A percentile compares a stretch with the other conserved stretches of the same genome.
Conservation (phyloP, 2,888 invertebrate species). For the Lasioglossum vierecki region DNA sequence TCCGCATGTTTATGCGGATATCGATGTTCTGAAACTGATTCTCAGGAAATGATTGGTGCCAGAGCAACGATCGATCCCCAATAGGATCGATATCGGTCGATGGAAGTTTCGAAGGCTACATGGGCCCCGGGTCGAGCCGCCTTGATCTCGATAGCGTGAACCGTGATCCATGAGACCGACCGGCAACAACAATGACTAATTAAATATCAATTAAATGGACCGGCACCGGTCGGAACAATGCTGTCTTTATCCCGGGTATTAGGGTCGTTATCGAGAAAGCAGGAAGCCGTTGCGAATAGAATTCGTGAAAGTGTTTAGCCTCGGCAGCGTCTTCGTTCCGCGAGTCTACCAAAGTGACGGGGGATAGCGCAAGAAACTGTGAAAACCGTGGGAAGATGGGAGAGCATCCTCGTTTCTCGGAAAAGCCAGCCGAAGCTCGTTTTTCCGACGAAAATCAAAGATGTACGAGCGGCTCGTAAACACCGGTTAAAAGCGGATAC, state of each 20-base stretch:
- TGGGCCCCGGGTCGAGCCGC: slow-evolving; percentile 35
- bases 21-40: neutral
- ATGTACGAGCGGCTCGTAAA: neutral
- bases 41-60: neutral
- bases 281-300: slow-evolving; percentile 50
- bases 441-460: slow-evolving; percentile 20
- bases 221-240: slow-evolving; percentile 58
- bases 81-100: slow-evolving; percentile 52
- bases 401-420: slow-evolving; percentile 6
- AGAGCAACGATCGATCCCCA: neutral
- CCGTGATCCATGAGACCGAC: slow-evolving; percentile 34
- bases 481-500: neutral
- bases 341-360: neutral
- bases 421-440: slow-evolving; percentile 7
- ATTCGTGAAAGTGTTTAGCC: slow-evolving; percentile 69
- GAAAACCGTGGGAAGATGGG: neutral
- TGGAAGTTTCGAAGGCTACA: slow-evolving; percentile 30
- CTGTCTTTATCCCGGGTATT: slow-evolving; percentile 40
- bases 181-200: slow-evolving; percentile 73
- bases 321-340: neutral
- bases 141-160: slow-evolving; percentile 47
- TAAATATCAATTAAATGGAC: slow-evolving; percentile 74
- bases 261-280: slow-evolving; percentile 57
- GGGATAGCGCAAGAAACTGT: neutral
- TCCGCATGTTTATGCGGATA: neutral